Conservation (phyloP, 2,888 invertebrate species). For the Ophonus ardosiacus region DNA sequence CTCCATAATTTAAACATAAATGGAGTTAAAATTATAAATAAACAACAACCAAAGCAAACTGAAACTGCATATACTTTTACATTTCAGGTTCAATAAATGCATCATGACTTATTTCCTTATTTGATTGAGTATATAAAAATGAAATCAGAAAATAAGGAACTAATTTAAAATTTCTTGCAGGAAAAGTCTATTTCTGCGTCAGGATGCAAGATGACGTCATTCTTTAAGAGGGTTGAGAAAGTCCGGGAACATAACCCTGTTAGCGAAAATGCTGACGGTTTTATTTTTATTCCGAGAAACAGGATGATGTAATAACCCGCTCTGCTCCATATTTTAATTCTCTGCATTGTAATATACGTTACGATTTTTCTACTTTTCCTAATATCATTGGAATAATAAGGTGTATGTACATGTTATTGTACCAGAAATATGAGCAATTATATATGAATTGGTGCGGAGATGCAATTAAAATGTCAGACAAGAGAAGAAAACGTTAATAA, state of each 20-base stretch:
- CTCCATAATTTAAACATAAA: too few relatives aligned
- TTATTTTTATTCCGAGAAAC: constrained; percentile 52
- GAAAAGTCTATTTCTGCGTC: constrained; percentile 2
- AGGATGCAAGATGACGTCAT: constrained; percentile 13
- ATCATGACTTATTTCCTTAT: not conserved
- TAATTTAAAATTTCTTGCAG: not conserved
- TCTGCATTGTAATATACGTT: not conserved
- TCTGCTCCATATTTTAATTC: not conserved
- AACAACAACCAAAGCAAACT: too few relatives aligned
- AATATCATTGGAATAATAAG: not conserved
- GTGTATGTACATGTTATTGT: not conserved
- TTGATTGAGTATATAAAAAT: not conserved
- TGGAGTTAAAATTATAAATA: too few relatives aligned
- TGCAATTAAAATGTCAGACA: not conserved
- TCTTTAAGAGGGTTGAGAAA: constrained; percentile 2
- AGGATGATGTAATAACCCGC: constrained; percentile 17
- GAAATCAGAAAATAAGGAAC: not conserved
- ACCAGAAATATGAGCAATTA: not conserved
- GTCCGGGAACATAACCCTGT: constrained; percentile 27
- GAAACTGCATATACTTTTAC: not conserved
- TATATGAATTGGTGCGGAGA: not conserved
- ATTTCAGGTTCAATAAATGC: not conserved
- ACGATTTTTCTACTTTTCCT: not conserved
- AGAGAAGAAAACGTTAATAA: constrained; percentile 28
- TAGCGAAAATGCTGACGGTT: constrained; percentile 45